Base-by-base conservation (phyloP, 2,888 invertebrate genomes). In the Hydraecia micacea region DNA sequence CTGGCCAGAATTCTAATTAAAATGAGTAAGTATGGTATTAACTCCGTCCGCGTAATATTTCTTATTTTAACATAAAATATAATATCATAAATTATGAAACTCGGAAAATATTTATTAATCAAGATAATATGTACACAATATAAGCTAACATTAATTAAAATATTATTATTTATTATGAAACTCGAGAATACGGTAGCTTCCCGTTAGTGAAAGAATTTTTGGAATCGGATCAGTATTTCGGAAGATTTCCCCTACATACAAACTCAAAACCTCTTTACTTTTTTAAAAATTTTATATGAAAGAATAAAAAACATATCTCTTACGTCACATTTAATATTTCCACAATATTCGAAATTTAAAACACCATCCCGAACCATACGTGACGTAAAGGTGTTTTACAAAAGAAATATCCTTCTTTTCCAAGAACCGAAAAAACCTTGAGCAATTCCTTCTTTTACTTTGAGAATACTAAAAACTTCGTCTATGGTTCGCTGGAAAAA, bases 391-490 rank as follows among this genome's bases (percentile, higher is more conserved):
- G 36, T 58, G 58, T 70, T n/a, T 4, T 5, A 58, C 4, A 66
- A 80, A 77, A 85, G 55, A 79, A 80, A 70, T 70, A 39, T 79
- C 68, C 36, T 60, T 69, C 55, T 65, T 52, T 71, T 67, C 52
- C 75, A 75, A 73, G 82, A 73, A 25, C 81, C 66, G 28, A 77
- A 77, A 70, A 58, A 87, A 87, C 79, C 80, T 87, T 83, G 32
- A 73, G 63, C 80, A 81, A 83, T 85, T 84, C 67, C 68, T 71
- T 66, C 69, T 81, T 69, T 77, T 76, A 81, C 77, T 78, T 72
- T 52, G 39, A 77, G 75, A 78, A 81, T 87, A 84, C 80, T 73
- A 79, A 87, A 78, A 86, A 75, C 68, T 63, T 83, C 46, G 42
- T 13, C 55, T 2, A 8, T 55, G 65, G 28, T 66, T 70, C 42